phyloP scores from a whole-genome alignment of 2,888 invertebrate genomes.

The Carabus problematicus region DNA sequence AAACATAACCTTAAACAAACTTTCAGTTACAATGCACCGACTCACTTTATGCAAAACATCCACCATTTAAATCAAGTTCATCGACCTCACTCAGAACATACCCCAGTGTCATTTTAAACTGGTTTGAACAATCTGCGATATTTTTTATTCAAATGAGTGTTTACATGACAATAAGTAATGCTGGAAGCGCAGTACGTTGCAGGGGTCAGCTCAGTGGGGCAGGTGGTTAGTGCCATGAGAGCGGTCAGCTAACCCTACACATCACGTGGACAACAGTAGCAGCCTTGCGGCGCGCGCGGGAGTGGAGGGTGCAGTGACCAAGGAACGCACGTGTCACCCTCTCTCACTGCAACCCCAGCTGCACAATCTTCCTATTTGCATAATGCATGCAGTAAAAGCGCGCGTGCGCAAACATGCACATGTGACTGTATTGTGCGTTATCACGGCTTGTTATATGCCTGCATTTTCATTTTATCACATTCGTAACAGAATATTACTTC shows the following conservation, averaged over 20 bases:
- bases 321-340: constrained; percentile 6
- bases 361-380: constrained; percentile 36
- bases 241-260: constrained; percentile 26
- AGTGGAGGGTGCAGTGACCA: not conserved
- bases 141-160: no score
- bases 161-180: no score
- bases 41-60: no score
- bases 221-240: constrained; percentile 24
- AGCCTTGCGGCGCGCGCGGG: not conserved
- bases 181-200: no score
- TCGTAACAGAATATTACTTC: not conserved
- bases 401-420: constrained; percentile 4
- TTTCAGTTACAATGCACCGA: no score
- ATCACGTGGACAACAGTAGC: not conserved
- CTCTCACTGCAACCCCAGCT: constrained; percentile 28
- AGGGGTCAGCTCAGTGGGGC: constrained; percentile 4
- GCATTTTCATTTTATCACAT: not conserved
- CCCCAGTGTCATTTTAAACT: no score
- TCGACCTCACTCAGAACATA: no score
- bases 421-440: not conserved
- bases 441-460: not conserved
- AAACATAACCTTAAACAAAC: no score
- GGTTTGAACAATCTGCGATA: no score
- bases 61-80: no score
- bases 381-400: constrained; percentile 32